Evolutionary conservation across 1,140 invertebrate species (phyloP), one percentile per base, ranked within the genome.

Genomic region (Hyles euphorbiae): DNA sequence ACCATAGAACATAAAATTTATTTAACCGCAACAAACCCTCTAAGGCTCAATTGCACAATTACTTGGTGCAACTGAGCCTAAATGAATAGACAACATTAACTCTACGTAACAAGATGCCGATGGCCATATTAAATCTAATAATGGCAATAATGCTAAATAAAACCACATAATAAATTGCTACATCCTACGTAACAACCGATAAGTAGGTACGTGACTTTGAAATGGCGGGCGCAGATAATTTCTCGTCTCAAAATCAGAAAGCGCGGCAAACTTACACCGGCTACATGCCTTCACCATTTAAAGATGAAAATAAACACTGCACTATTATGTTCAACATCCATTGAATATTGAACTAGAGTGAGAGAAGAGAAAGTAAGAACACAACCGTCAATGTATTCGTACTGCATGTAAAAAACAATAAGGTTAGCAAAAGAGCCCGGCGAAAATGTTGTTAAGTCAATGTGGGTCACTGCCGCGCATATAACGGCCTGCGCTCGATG

Each of bases 241-340:
- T 85, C 82, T 81, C 78, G 76, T 76, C 74, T 77, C 74, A 83
- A 82, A 87, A 87, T 87, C 84, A 87, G 84, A 87, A 87, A 87
- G 84, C 84, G 84, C 82, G 66, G 81, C 75, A 81, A 73, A 77
- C 75, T 79, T 78, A 74, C 77, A 78, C 78, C 70, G 69, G 60
- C 70, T 58, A 56, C 33, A 59, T 47, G 10, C 57, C 61, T 57
- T 46, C 47, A 53, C 58, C 56, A 61, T 32, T 3, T 7, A 34
- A 56, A 22, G 7, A n/a, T 33, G 8, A 48, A 7, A 47, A 34
- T 43, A 54, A 44, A 54, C 9, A 22, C 5, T 22, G 3, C 7
- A n/a, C 45, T 8, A 7, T 3, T 46, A 11, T 11, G 8, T n/a
- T 48, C 51, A 46, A 7, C 34, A 56, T 73, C 44, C 67, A 65